These are phyloP conservation scores for Ethmia dodecea DNA, from an alignment of 2,888 invertebrate species.

Conservation along the genomic window DNA sequence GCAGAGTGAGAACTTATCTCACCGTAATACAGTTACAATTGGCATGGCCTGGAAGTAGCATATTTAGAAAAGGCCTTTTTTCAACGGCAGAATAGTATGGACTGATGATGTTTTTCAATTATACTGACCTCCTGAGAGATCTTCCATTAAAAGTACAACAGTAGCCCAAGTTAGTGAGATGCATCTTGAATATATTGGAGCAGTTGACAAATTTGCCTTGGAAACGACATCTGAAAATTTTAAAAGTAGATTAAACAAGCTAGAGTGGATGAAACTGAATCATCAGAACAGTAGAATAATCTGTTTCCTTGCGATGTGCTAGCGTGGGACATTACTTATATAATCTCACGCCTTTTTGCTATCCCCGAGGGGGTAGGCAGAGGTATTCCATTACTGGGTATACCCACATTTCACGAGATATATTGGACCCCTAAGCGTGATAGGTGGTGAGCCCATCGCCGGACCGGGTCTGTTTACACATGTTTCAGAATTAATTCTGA, in stretches of 20 bases:
- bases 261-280: not conserved
- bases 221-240: constrained; percentile 1
- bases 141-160: constrained; percentile 75
- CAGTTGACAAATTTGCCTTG: constrained; percentile 39
- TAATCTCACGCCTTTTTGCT: too few relatives aligned
- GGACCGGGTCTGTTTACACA: too few relatives aligned
- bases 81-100: too few relatives aligned
- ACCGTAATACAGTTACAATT: not conserved
- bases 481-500: too few relatives aligned
- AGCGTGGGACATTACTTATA: not conserved
- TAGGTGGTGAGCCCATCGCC: too few relatives aligned
- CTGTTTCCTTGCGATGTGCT: constrained; percentile 37
- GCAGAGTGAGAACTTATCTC: not conserved
- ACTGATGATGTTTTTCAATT: not conserved
- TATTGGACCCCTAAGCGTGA: too few relatives aligned
- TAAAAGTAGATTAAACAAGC: not conserved
- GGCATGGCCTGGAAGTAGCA: not conserved
- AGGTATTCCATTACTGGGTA: too few relatives aligned
- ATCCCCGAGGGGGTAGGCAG: too few relatives aligned
- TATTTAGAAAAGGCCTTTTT: not conserved
- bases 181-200: constrained; percentile 57
- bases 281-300: not conserved
- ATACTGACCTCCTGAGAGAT: constrained; percentile 38
- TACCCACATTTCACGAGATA: too few relatives aligned
- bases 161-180: constrained; percentile 72